phyloP scores from a whole-genome alignment of 2,888 invertebrate genomes.

The Graphium colonna region DNA sequence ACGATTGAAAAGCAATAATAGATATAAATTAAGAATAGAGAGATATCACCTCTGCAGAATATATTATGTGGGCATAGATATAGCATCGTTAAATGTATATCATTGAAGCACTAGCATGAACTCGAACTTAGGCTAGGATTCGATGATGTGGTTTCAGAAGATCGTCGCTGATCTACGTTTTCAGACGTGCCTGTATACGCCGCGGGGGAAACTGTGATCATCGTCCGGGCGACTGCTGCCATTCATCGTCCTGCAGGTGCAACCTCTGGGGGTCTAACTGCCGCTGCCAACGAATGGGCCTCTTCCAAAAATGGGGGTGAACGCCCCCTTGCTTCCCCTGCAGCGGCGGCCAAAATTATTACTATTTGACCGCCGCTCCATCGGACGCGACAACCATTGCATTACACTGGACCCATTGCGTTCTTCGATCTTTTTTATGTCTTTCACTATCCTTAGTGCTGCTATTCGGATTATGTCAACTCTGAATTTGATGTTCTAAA shows the following conservation, averaged over 20 bases:
- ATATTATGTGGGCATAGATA: too few species aligned
- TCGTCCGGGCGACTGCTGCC: constrained; percentile 91
- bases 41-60: too few species aligned
- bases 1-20: too few species aligned
- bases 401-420: constrained; percentile 63
- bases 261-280: constrained; percentile 95
- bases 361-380: constrained; percentile 70
- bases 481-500: constrained; percentile 44
- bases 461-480: constrained; percentile 33
- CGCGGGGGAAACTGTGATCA: constrained; percentile 92
- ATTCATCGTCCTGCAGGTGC: constrained; percentile 91
- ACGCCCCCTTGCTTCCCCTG: constrained; percentile 38
- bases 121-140: constrained; percentile 69
- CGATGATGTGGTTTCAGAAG: constrained; percentile 86
- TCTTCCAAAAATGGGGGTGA: constrained; percentile 93
- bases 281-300: constrained; percentile 91
- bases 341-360: constrained; percentile 61
- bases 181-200: constrained; percentile 90
- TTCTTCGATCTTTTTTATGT: constrained; percentile 39
- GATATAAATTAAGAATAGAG: too few species aligned
- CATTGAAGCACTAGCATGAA: constrained; percentile 34
- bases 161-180: constrained; percentile 91
- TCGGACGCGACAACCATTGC: constrained; percentile 62
- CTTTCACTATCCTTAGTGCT: constrained; percentile 38
- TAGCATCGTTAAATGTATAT: constrained; percentile 7